Evolutionary conservation across 1,140 invertebrate species (phyloP).

Genomic region (Cryptotermes secundus): DNA sequence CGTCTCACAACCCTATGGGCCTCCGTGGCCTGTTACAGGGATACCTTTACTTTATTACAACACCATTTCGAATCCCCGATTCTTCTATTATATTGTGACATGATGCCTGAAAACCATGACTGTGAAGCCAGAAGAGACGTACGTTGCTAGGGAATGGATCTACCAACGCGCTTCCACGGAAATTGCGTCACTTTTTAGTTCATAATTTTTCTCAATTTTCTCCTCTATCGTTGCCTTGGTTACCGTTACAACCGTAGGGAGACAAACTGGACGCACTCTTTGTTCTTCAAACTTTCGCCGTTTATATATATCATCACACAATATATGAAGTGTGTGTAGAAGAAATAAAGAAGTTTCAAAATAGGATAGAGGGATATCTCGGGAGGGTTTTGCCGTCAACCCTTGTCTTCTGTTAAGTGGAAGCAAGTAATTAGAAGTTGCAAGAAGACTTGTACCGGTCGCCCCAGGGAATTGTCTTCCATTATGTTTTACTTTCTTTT

Average conservation of each 20-base stretch:
- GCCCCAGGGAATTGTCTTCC: background rate
- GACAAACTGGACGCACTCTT: background rate
- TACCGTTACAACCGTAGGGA: background rate
- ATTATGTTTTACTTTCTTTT: background rate
- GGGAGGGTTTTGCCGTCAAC: background rate
- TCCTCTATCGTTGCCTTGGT: background rate
- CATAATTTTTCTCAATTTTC: background rate
- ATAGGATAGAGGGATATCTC: background rate
- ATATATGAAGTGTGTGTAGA: background rate
- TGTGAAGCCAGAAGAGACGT: too few relatives aligned
- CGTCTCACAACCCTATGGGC: too few relatives aligned
- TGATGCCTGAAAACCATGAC: too few relatives aligned
- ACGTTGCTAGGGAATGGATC: too few relatives aligned
- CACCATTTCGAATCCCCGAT: too few relatives aligned
- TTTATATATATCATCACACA: too few relatives aligned
- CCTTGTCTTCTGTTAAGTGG: background rate
- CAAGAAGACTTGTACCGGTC: background rate
- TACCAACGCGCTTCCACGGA: too few relatives aligned
- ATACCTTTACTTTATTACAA: too few relatives aligned
- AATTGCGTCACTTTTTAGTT: too few relatives aligned
- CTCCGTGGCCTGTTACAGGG: too few relatives aligned
- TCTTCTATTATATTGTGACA: too few relatives aligned
- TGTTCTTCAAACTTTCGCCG: background rate
- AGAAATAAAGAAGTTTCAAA: background rate
- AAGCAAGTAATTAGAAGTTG: background rate